Evolutionary conservation across 2,113 vertebrate species (phyloP), one percentile per base, ranked within the genome.

Genomic region (Gopherus flavomarginatus): DNA sequence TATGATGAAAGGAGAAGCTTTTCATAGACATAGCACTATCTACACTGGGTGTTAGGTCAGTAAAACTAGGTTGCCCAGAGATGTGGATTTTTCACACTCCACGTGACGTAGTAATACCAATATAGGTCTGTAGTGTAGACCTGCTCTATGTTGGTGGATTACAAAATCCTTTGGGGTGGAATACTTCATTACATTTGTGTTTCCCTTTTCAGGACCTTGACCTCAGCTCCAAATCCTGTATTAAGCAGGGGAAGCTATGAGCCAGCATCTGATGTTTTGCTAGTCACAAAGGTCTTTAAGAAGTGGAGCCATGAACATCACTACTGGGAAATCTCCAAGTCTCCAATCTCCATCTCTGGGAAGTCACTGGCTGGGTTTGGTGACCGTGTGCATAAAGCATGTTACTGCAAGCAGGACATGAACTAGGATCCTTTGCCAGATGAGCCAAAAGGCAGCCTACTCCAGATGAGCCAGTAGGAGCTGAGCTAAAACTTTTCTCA

Each of bases 381-480:
- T 91, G n/a, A 93, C 27, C 54, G 89, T 9, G 0, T 89, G 81
- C 95, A 93, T 84, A 49, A 2, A 89, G 59, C 14, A 53, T 44
- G 22, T 44, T 8, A 77, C 54, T n/a, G 42, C 49, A 87, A 57
- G 86, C 92, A 87, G 72, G 0, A 0, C n/a, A 95, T 96, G 92
- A 96, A 96, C 83, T 38, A 87, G n/a, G 85, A 87, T 87, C 90
- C 93, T 94, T 86, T 95, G 9, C 87, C 88, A 88, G 77, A 94
- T 90, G 79, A 96, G 44, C 94, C 88, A 78, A 92, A 85, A 87
- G 93, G 81, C 83, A 95, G 83, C 81, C 96, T 86, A 69, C 72
- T 93, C 79, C 87, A 94, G 92, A 97, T 80, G 95, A 97, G 94
- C 85, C 90, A 94, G 87, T 56, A 94, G 94, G 91, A 96, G 94